Evolutionary conservation across 2,797 vertebrate species (phyloP).

Genomic region (Premnoplex brunnescens): DNA sequence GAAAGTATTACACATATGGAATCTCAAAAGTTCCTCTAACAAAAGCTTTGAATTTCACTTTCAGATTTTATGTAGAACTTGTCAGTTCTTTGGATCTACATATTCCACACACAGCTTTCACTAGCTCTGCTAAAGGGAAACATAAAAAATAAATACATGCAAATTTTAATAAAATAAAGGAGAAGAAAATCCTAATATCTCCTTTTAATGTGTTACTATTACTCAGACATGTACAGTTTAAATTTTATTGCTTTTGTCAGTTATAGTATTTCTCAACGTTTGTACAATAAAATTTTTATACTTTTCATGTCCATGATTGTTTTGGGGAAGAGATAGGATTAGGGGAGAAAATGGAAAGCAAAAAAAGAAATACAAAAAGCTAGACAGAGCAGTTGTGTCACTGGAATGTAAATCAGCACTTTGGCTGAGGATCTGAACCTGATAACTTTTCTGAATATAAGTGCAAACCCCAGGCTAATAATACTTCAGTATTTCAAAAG

Average conservation of each 20-base stretch:
- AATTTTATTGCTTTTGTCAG: neutral
- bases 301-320: neutral
- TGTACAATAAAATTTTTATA: neutral
- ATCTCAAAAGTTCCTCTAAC: neutral
- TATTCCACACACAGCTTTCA: neutral
- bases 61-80: neutral
- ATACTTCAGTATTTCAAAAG: slow-evolving; percentile 39
- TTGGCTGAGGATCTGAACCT: slow-evolving; percentile 36
- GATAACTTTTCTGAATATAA: slow-evolving; percentile 31
- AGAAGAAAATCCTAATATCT: neutral
- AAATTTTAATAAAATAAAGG: neutral
- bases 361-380: neutral
- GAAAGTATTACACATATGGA: neutral
- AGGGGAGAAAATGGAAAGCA: neutral
- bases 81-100: neutral
- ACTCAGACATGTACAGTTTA: neutral
- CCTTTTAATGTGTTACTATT: neutral
- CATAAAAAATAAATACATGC: neutral
- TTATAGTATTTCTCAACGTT: neutral
- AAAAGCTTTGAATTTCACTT: neutral
- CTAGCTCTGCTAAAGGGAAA: neutral
- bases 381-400: neutral
- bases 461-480: slow-evolving; percentile 35
- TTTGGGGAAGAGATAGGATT: neutral
- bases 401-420: slow-evolving; percentile 37